Evolutionary conservation across 2,797 vertebrate genomes (phyloP).

Genomic region (Anabacerthia variegaticeps): DNA sequence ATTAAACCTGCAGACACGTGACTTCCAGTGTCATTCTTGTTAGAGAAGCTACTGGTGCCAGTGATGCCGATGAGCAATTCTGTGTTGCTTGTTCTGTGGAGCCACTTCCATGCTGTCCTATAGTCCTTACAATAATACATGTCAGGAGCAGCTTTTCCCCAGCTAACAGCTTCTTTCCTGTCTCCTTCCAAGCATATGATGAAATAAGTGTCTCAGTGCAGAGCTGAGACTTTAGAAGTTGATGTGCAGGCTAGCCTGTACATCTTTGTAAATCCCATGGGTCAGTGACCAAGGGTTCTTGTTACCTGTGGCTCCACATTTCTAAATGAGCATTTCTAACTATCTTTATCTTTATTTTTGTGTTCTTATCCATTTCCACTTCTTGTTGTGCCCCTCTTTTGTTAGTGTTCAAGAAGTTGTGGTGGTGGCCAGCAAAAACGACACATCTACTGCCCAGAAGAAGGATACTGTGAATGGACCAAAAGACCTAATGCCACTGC

Average conservation of each 20-base stretch:
- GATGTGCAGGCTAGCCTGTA: not conserved
- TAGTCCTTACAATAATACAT: not conserved
- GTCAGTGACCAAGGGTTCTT: not conserved
- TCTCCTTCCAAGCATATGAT: not conserved
- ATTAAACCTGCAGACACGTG: not conserved
- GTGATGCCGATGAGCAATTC: not conserved
- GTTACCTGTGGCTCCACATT: not conserved
- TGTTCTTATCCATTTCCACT: not conserved
- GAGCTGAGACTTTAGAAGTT: not conserved
- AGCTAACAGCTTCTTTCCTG: not conserved
- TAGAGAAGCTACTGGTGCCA: not conserved
- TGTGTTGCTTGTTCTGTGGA: not conserved
- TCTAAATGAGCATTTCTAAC: not conserved
- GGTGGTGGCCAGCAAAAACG: constrained; percentile 81
- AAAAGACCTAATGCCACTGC: constrained; percentile 75
- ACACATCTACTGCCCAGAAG: constrained; percentile 78
- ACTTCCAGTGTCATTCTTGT: not conserved
- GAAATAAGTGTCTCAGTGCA: not conserved
- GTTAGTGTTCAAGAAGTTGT: constrained; percentile 87
- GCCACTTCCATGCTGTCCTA: not conserved
- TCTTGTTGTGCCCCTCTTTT: not conserved
- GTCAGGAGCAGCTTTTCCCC: not conserved
- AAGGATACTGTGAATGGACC: constrained; percentile 76
- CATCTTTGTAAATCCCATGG: not conserved
- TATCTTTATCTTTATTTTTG: not conserved